Evolutionary conservation across 2,797 vertebrate genomes (phyloP).

Genomic region (Sparidentex hasta): DNA sequence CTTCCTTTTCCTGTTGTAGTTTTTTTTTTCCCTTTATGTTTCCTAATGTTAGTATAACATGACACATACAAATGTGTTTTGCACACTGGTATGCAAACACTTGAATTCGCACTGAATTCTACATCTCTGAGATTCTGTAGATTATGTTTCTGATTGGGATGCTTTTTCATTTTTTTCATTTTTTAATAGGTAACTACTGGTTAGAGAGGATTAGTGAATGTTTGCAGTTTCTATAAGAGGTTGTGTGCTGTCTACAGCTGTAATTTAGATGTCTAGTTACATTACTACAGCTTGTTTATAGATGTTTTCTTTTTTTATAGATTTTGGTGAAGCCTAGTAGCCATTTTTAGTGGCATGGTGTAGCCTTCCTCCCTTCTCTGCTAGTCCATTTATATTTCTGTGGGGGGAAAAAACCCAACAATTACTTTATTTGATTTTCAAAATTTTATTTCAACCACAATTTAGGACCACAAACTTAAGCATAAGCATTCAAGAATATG

Average conservation of each 20-base stretch:
- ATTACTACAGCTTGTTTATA: background rate
- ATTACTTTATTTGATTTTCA: background rate
- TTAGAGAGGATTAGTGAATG: background rate
- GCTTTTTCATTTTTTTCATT: background rate
- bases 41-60: background rate
- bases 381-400: background rate
- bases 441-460: background rate
- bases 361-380: conserved; percentile 1
- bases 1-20: background rate
- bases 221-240: background rate
- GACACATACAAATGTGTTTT: background rate
- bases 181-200: background rate
- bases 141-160: background rate
- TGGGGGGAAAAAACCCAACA: background rate
- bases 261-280: background rate
- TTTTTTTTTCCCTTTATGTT: background rate
- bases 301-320: background rate
- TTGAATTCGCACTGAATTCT: background rate
- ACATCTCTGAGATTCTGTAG: background rate
- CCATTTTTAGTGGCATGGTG: conserved; percentile 9
- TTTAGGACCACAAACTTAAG: background rate
- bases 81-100: background rate
- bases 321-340: background rate
- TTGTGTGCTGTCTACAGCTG: background rate
- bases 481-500: background rate